Base-by-base conservation (phyloP, 2,113 vertebrate genomes). In the Drymodes brunneopygia region DNA sequence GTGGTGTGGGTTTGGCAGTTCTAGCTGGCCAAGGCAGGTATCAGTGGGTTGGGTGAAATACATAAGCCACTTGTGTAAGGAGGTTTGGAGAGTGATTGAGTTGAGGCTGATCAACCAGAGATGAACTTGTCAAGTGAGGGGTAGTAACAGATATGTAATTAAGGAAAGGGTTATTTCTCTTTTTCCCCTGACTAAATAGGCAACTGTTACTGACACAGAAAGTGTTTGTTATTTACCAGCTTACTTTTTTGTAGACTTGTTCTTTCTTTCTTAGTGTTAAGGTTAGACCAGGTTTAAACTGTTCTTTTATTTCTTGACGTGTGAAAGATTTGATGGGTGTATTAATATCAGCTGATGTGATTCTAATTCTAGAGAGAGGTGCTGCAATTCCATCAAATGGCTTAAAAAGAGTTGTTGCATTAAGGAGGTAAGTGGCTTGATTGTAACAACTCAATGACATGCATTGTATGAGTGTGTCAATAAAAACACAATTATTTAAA, bases 401-500 rank as follows among this genome's bases (percentile, higher is more conserved):
- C 73, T 79, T 89, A 60, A 88, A 93, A 60, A 40, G 40, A 70
- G 22, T 67, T 86, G 44, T 48, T 87, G 36, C 28, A 36, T 69
- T 85, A 61, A 82, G 70, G n/a, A 65, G 44, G 11, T 35, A 66
- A 64, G 29, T 45, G 70, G 15, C 57, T 85, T 18, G 61, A 57
- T 79, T 64, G 22, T 72, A 75, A 56, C n/a, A 61, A 40, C 40
- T 75, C 45, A 42, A 7, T 79, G 70, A 29, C 2, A 1, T 2
- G 3, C 22, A 14, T 44, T 66, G 5, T 54, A 40, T n/a, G 67
- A 87, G 21, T n/a, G 21, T 45, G 42, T 29, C 48, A 88, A 60
- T 95, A 25, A 85, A 86, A 94, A 45, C 72, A 70, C 21, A 45
- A 16, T 70, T 80, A 44, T 56, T 88, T 51, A 65, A 94, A 78